A percentile compares a stretch with the other conserved stretches of the same genome.
Conservation (phyloP, 2,113 vertebrate species). For the Phaethornis superciliosus region DNA sequence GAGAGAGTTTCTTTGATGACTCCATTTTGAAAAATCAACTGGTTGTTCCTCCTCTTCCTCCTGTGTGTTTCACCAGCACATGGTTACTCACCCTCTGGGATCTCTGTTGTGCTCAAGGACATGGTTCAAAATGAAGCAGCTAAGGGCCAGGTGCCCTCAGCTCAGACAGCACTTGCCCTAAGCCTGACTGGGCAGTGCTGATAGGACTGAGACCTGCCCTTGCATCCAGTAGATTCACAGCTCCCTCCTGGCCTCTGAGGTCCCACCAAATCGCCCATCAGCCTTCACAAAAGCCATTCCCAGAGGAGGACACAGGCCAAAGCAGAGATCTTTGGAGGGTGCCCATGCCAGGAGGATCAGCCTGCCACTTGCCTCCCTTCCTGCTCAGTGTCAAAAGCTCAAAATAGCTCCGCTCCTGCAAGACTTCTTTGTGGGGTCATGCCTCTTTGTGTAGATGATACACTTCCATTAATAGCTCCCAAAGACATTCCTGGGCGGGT, state of each 20-base stretch:
- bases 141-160: too few relatives aligned
- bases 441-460: background rate
- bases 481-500: constrained; percentile 67
- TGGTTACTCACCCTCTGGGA: background rate
- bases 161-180: background rate
- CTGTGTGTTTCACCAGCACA: fast-evolving
- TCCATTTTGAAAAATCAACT: too few relatives aligned
- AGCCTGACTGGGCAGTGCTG: background rate
- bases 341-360: background rate
- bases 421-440: background rate
- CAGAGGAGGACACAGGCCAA: background rate
- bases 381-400: background rate
- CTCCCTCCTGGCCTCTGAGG: background rate
- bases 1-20: background rate
- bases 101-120: too few relatives aligned
- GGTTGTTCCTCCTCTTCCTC: too few relatives aligned
- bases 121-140: too few relatives aligned
- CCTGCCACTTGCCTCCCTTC: background rate
- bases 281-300: background rate
- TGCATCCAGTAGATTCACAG: background rate
- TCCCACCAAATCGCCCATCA: background rate
- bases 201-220: background rate
- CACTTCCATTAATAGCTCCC: constrained; percentile 11
- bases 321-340: background rate
- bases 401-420: constrained; percentile 14